Evolutionary conservation across 2,888 invertebrate genomes (phyloP).

Genomic region (Cistogaster globosa): DNA sequence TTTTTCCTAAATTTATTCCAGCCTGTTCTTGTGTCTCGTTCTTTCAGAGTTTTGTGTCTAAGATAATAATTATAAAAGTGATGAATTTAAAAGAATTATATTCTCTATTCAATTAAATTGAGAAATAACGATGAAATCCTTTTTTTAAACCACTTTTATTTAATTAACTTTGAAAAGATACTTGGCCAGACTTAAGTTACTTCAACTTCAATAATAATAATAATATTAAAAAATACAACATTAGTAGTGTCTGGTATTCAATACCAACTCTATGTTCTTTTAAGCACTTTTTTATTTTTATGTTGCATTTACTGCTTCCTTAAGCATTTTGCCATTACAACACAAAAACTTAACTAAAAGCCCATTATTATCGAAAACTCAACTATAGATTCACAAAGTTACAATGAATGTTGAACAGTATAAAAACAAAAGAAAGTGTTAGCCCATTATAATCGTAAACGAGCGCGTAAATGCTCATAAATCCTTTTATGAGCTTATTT

Average conservation of each 20-base stretch:
- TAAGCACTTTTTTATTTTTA: slow-evolving; percentile 1
- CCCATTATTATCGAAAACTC: slow-evolving; percentile 57
- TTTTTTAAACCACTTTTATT: neutral
- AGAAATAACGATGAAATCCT: neutral
- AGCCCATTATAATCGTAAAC: slow-evolving; percentile 65
- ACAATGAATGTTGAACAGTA: neutral
- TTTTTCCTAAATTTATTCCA: too few relatives aligned
- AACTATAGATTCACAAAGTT: slow-evolving; percentile 5
- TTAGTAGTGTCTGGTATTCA: slow-evolving; percentile 1
- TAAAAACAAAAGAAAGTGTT: slow-evolving; percentile 59
- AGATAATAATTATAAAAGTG: too few relatives aligned
- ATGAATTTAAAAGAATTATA: too few relatives aligned
- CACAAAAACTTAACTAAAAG: slow-evolving; percentile 45
- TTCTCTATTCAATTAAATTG: too few relatives aligned
- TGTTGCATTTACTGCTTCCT: slow-evolving; percentile 13
- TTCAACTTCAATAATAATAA: slow-evolving; percentile 27
- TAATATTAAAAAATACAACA: slow-evolving; percentile 9
- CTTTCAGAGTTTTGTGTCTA: too few relatives aligned
- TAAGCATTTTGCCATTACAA: slow-evolving; percentile 41
- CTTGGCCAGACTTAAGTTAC: slow-evolving; percentile 14
- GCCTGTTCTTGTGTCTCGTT: too few relatives aligned
- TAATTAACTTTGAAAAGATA: slow-evolving; percentile 28
- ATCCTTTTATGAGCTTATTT: slow-evolving; percentile 81
- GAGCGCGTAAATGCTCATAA: slow-evolving; percentile 77
- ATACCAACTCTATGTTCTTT: neutral